phyloP scores from a whole-genome alignment of 2,113 vertebrate genomes.

The Epinephelus moara region DNA sequence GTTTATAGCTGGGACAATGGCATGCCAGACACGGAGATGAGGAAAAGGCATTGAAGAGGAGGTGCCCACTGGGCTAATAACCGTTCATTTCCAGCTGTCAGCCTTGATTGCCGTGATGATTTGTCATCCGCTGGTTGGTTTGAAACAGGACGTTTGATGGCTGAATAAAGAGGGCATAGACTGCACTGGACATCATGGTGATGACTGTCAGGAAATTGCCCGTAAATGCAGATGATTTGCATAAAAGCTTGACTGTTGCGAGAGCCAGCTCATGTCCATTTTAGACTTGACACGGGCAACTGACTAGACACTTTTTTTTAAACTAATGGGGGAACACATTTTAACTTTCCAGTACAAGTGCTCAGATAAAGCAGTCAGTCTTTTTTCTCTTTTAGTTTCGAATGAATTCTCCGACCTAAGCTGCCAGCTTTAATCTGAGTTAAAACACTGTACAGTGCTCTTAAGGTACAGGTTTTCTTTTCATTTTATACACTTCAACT shows the following conservation, averaged over 20 bases:
- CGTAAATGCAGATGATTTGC: constrained; percentile 42
- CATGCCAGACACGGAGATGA: constrained; percentile 38
- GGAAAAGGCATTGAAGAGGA: constrained; percentile 37
- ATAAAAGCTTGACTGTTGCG: constrained; percentile 13
- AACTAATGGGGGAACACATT: background rate
- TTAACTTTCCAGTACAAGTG: background rate
- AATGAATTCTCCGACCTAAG: background rate
- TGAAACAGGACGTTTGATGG: constrained; percentile 47
- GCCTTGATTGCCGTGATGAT: constrained; percentile 61
- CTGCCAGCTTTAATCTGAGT: background rate
- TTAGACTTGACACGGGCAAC: constrained; percentile 12
- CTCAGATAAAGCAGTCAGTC: fast-evolving
- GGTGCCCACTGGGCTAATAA: constrained; percentile 62
- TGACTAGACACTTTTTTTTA: background rate
- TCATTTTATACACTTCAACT: background rate
- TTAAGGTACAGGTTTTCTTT: background rate
- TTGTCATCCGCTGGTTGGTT: constrained; percentile 50
- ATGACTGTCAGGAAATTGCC: constrained; percentile 45
- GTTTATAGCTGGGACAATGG: constrained; percentile 48
- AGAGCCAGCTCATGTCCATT: background rate
- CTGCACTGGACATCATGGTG: constrained; percentile 4
- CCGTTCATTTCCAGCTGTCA: constrained; percentile 70
- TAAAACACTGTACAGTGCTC: background rate
- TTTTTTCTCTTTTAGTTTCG: background rate
- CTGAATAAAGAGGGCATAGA: constrained; percentile 47